Evolutionary conservation across 1,140 invertebrate species (phyloP).

Genomic region (Coenobita brevimanus): DNA sequence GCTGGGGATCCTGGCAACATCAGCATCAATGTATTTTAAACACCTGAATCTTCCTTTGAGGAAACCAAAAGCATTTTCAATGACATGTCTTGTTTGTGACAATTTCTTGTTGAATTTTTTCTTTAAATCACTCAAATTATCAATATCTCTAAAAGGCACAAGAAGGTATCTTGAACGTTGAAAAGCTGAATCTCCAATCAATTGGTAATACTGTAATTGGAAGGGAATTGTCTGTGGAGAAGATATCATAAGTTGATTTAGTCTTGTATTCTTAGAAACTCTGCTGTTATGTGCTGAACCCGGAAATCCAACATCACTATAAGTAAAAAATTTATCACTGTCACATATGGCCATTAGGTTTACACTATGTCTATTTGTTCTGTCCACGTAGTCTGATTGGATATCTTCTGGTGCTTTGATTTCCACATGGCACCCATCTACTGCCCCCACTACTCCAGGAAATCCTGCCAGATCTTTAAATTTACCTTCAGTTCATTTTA

Average conservation of each 20-base stretch:
- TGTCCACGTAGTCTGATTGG: too few species aligned
- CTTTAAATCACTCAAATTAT: background rate
- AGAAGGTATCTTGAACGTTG: background rate
- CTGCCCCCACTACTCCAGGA: too few species aligned
- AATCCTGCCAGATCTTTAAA: too few species aligned
- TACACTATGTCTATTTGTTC: too few species aligned
- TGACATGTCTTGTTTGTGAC: background rate
- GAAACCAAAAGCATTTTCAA: constrained; percentile 26
- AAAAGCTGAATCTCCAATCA: constrained; percentile 13
- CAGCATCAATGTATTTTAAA: constrained; percentile 23
- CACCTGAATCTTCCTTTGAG: constrained; percentile 14
- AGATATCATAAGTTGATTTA: background rate
- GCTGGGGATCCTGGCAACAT: constrained; percentile 6
- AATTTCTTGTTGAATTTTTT: constrained; percentile 11
- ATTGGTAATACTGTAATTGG: constrained; percentile 7
- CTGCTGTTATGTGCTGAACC: constrained; percentile 18
- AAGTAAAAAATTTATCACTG: background rate
- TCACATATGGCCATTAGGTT: too few species aligned
- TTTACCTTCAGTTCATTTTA: too few species aligned
- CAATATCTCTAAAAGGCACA: constrained; percentile 6
- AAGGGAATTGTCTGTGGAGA: background rate
- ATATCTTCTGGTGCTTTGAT: too few species aligned
- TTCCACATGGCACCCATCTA: too few species aligned
- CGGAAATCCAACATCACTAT: constrained; percentile 10
- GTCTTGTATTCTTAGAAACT: background rate